A percentile compares a stretch with the other conserved stretches of the same genome.
These are phyloP conservation scores for Phymanthus crucifer DNA, from an alignment of 92 coral and sea anemone genomes.

Conservation along the genomic window DNA sequence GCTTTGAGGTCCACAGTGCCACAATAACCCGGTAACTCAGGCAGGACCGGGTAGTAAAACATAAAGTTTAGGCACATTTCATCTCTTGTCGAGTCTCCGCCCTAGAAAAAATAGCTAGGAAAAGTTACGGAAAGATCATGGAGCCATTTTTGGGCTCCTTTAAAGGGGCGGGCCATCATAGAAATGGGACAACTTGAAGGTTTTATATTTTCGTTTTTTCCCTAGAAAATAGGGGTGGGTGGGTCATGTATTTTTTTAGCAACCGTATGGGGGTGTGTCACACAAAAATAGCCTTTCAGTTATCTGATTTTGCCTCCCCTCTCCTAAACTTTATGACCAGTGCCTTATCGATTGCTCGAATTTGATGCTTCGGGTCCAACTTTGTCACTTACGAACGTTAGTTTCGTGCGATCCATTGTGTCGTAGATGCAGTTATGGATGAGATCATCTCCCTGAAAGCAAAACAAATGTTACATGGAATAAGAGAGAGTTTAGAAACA, in stretches of 20 bases:
- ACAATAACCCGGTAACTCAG: conserved; percentile 6
- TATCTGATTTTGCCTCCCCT: too few species aligned
- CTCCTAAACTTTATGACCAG: too few species aligned
- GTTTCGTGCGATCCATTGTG: conserved; percentile 29
- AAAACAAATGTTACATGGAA: background rate
- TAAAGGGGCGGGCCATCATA: too few species aligned
- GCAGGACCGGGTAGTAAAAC: conserved; percentile 42
- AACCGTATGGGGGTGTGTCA: too few species aligned
- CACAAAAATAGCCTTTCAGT: too few species aligned
- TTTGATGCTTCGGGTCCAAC: background rate
- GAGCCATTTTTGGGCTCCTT: too few species aligned
- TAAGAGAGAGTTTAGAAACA: too few species aligned
- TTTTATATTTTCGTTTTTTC: too few species aligned
- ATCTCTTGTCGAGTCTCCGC: conserved; percentile 38
- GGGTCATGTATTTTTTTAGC: too few species aligned
- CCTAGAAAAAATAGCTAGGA: conserved; percentile 32
- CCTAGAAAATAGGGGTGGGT: too few species aligned
- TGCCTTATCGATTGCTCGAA: background rate
- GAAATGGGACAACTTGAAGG: too few species aligned
- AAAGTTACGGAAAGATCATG: background rate
- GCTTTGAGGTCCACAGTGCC: conserved; percentile 14
- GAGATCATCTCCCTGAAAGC: conserved; percentile 42
- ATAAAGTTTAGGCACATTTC: conserved; percentile 52
- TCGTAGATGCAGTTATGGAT: conserved; percentile 43
- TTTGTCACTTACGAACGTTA: background rate